A percentile compares a stretch with the other conserved stretches of the same genome.
phyloP scores from a whole-genome alignment of 2,113 vertebrate genomes.

The Vulpes vulpes region DNA sequence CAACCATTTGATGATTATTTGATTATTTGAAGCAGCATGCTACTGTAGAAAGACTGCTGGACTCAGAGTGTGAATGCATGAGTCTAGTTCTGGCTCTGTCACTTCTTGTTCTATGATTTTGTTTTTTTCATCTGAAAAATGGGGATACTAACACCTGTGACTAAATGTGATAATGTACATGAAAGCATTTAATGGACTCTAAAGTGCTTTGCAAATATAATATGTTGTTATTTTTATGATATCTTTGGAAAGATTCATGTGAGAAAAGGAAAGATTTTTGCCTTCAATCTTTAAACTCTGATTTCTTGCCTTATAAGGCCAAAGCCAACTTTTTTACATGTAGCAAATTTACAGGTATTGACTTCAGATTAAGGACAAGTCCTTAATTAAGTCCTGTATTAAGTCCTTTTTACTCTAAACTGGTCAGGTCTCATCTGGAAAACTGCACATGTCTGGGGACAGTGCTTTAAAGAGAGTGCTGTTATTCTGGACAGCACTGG shows the following conservation, averaged over 20 bases:
- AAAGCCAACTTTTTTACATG: not conserved
- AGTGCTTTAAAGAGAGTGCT: not conserved
- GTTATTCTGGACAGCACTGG: not conserved
- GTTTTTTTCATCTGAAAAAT: not conserved
- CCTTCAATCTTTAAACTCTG: not conserved
- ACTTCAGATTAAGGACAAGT: conserved; percentile 3
- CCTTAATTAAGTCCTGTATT: not conserved
- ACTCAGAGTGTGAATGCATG: not conserved
- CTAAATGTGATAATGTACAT: not conserved
- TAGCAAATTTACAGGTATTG: not conserved
- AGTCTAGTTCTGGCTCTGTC: not conserved
- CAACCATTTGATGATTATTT: conserved; percentile 53
- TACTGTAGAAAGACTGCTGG: not conserved
- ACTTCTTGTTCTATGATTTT: not conserved
- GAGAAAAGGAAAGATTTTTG: not conserved
- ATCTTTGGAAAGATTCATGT: not conserved
- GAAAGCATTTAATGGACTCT: not conserved
- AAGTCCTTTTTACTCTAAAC: not conserved
- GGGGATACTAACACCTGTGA: not conserved
- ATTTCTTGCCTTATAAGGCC: not conserved
- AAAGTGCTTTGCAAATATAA: not conserved
- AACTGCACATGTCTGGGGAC: not conserved
- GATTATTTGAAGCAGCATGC: not conserved
- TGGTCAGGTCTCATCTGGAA: not conserved
- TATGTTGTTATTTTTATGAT: not conserved